phyloP scores from a whole-genome alignment of 2,888 invertebrate species.

The Baronia brevicornis region DNA sequence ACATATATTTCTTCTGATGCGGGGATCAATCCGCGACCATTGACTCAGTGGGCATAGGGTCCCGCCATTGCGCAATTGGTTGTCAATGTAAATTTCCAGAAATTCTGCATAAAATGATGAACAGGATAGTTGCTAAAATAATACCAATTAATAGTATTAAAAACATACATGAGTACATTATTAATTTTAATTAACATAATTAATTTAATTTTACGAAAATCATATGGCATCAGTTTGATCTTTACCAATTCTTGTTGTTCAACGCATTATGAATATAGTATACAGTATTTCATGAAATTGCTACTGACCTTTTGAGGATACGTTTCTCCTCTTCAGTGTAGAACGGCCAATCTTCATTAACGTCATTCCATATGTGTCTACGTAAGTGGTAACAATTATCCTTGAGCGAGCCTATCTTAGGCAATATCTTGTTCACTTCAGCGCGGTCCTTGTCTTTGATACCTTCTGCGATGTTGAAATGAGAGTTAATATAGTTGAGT shows the following conservation, averaged over 20 bases:
- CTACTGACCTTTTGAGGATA: conserved; percentile 85
- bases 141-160: no score
- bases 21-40: no score
- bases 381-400: conserved; percentile 93
- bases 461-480: conserved; percentile 81
- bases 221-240: no score
- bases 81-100: no score
- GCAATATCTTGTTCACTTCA: conserved; percentile 84
- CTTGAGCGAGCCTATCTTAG: conserved; percentile 86
- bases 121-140: no score
- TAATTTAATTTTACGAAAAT: no score
- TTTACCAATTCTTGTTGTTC: neutral
- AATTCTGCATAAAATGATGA: no score
- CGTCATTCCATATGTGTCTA: conserved; percentile 93
- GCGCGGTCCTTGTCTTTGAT: conserved; percentile 88
- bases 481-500: conserved; percentile 29
- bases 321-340: conserved; percentile 93
- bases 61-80: no score
- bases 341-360: conserved; percentile 95
- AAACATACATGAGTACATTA: no score
- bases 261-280: neutral
- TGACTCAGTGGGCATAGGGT: no score
- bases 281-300: conserved; percentile 9
- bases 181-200: no score
- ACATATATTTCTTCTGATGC: no score